Percentiles rank a stretch among this genome's conserved stretches.
phyloP scores from a whole-genome alignment of 2,888 invertebrate species.

The Cynaeus angustus region DNA sequence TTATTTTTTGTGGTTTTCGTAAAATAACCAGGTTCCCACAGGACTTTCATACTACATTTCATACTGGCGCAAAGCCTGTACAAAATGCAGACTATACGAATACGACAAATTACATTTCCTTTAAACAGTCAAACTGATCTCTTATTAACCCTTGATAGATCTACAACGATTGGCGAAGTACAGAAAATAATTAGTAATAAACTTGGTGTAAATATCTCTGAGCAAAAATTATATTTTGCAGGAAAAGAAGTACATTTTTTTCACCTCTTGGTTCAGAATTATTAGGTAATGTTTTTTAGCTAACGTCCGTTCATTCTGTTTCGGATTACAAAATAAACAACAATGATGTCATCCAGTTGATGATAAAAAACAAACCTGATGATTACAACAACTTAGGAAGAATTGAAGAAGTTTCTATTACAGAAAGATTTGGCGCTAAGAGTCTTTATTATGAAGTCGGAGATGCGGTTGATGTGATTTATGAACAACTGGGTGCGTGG shows the following conservation, averaged over 20 bases:
- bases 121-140: neutral
- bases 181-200: conserved; percentile 74
- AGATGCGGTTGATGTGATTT: conserved; percentile 80
- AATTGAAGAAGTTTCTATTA: neutral
- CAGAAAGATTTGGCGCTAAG: conserved; percentile 53
- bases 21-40: no score
- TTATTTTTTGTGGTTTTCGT: no score
- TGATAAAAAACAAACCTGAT: conserved; percentile 69
- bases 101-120: neutral
- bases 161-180: conserved; percentile 78
- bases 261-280: neutral
- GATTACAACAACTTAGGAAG: conserved; percentile 22
- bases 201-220: conserved; percentile 73
- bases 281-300: conserved; percentile 46
- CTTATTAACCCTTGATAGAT: neutral
- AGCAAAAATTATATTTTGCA: conserved; percentile 80
- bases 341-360: conserved; percentile 84
- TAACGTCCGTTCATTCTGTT: conserved; percentile 70
- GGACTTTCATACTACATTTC: no score
- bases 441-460: conserved; percentile 74
- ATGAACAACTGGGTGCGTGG: conserved; percentile 80
- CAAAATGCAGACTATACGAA: conserved; percentile 13
- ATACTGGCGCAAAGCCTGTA: no score
- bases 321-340: conserved; percentile 85
- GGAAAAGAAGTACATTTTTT: conserved; percentile 75